phyloP scores from a whole-genome alignment of 2,797 vertebrate species.

The Chloroceryle amazona region DNA sequence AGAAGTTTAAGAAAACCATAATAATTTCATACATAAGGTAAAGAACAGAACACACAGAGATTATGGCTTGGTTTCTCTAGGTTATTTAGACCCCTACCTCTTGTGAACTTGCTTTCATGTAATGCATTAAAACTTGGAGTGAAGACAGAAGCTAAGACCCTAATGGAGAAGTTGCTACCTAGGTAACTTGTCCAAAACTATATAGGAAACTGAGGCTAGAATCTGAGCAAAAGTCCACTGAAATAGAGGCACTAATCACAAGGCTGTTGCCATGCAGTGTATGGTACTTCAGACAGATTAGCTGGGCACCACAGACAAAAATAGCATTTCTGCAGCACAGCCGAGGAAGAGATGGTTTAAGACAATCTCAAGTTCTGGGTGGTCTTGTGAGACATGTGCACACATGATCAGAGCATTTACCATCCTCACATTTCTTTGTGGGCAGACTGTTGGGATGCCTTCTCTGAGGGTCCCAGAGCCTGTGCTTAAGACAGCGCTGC shows the following conservation, averaged over 20 bases:
- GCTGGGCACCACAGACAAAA: not conserved
- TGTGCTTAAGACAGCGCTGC: fast-evolving
- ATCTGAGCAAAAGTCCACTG: not conserved
- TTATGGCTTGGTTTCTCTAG: not conserved
- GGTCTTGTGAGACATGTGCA: not conserved
- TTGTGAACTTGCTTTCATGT: not conserved
- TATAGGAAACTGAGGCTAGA: not conserved
- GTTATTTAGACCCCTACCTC: not conserved
- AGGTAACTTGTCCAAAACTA: not conserved
- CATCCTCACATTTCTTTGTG: not conserved
- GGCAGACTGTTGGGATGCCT: not conserved
- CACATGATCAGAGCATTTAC: not conserved
- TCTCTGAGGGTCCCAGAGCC: not conserved
- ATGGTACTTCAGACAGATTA: not conserved
- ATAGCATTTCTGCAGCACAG: not conserved
- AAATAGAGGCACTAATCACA: not conserved
- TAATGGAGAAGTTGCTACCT: not conserved
- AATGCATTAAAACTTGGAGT: not conserved
- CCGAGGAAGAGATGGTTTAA: not conserved
- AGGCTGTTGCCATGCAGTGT: not conserved
- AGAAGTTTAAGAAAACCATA: not conserved
- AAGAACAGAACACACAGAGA: not conserved
- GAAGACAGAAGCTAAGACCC: not conserved
- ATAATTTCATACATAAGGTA: not conserved
- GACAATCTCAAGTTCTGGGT: not conserved